phyloP scores from a whole-genome alignment of 2,888 invertebrate species.

The Oligia strigilis region DNA sequence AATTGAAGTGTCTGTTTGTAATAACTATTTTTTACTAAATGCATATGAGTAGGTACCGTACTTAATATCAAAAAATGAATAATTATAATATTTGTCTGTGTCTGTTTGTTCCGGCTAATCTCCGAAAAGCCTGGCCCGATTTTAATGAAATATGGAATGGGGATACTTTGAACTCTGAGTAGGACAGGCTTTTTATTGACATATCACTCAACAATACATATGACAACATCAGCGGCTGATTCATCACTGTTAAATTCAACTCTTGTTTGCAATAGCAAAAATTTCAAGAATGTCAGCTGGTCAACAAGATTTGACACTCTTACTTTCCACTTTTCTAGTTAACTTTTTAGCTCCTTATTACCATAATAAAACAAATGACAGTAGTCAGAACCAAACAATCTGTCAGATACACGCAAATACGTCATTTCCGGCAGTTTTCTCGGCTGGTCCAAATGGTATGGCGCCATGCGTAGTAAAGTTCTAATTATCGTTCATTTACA shows the following conservation, averaged over 20 bases:
- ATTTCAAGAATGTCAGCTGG: neutral
- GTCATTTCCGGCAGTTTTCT: conserved; percentile 49
- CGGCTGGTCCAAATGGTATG: conserved; percentile 25
- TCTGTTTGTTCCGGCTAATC: too few relatives aligned
- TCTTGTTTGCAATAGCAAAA: neutral
- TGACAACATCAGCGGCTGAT: too few relatives aligned
- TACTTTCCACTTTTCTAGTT: conserved; percentile 21
- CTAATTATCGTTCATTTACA: conserved; percentile 58
- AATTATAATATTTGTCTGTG: too few relatives aligned
- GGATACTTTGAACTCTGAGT: too few relatives aligned
- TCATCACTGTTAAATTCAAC: neutral
- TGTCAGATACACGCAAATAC: conserved; percentile 44
- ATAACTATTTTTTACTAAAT: too few relatives aligned
- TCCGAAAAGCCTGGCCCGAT: too few relatives aligned
- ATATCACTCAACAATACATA: too few relatives aligned
- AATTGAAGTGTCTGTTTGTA: too few relatives aligned
- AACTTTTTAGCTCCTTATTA: conserved; percentile 27
- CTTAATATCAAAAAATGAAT: neutral
- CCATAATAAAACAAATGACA: conserved; percentile 25
- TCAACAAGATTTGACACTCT: conserved; percentile 1
- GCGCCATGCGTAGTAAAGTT: conserved; percentile 40
- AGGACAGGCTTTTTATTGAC: too few relatives aligned
- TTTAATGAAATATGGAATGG: too few relatives aligned
- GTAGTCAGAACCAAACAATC: conserved; percentile 21
- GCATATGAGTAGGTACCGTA: too few relatives aligned